Evolutionary conservation across 1,140 invertebrate species (phyloP), one percentile per base, ranked within the genome.

Genomic region (Thaumatotibia leucotreta): DNA sequence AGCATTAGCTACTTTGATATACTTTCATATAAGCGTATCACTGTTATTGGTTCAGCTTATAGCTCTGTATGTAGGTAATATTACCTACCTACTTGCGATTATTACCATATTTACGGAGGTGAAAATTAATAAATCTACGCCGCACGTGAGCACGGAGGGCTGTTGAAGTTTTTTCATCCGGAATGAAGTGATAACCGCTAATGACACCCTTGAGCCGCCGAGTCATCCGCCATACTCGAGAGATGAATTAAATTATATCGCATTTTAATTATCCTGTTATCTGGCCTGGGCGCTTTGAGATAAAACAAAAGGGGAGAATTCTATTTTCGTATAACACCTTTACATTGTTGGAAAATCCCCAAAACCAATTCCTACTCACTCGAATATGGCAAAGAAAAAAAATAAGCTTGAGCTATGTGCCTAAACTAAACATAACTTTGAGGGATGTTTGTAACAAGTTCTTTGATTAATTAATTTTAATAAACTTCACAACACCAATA

Each of bases 151-250:
- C 73, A 70, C 52, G 71, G 72, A 84, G 86, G 77, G 82, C 79
- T 85, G 87, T 90, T 90, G 83, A 90, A 88, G 79, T 80, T 88
- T 90, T 88, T 88, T 90, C 88, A 90, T 75, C 82, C 81, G 88
- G 88, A 90, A 90, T 90, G 86, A 85, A 90, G 88, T 90, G 88
- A 90, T 90, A 90, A 90, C 86, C 84, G 82, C 85, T 90, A 90
- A 90, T 88, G 88, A 86, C 85, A 72, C 70, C 75, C 76, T 72
- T 69, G 68, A 81, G 80, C 63, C 75, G 86, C 80, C 82, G 79
- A 88, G 82, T 90, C 88, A 90, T 84, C 80, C 77, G 72, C 73
- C 71, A 77, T 67, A 76, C 65, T 72, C 70, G 64, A 49, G 62
- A 50, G 29, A 54, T 72, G 63, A 73, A 70, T 71, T 68, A 74